phyloP scores from a whole-genome alignment of 2,888 invertebrate species.

The Pseudoips prasinana region DNA sequence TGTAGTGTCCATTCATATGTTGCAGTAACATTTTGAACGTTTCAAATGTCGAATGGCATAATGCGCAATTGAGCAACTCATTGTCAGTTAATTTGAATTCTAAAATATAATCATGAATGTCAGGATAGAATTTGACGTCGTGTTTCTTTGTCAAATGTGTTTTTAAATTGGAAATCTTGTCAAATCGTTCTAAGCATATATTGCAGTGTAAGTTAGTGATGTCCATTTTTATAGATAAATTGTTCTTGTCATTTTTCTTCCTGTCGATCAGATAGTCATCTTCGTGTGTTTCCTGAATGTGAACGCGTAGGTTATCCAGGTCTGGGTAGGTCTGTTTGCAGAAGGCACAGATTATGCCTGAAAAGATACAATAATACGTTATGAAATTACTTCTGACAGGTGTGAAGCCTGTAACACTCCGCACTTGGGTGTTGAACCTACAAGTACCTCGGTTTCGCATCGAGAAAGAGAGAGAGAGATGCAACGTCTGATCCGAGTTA shows the following conservation, averaged over 20 bases:
- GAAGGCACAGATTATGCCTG: constrained; percentile 61
- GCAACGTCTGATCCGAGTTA: no score
- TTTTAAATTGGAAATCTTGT: constrained; percentile 49
- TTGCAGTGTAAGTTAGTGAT: constrained; percentile 62
- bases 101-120: constrained; percentile 58
- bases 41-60: constrained; percentile 62
- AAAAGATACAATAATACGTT: constrained; percentile 23
- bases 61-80: constrained; percentile 56
- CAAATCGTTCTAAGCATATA: constrained; percentile 41
- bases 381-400: no score
- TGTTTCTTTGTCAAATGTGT: constrained; percentile 55
- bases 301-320: constrained; percentile 42
- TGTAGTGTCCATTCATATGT: constrained; percentile 72
- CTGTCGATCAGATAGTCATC: constrained; percentile 43
- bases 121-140: constrained; percentile 57
- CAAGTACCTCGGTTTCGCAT: no score
- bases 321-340: constrained; percentile 53
- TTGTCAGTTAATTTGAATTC: constrained; percentile 59
- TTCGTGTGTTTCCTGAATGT: constrained; percentile 44
- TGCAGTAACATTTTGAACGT: constrained; percentile 68
- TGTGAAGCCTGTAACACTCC: no score
- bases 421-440: no score
- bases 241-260: constrained; percentile 55
- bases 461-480: no score
- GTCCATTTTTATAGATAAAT: constrained; percentile 66